Evolutionary conservation across 1,140 invertebrate species (phyloP).

Genomic region (Bombus soroeensis): DNA sequence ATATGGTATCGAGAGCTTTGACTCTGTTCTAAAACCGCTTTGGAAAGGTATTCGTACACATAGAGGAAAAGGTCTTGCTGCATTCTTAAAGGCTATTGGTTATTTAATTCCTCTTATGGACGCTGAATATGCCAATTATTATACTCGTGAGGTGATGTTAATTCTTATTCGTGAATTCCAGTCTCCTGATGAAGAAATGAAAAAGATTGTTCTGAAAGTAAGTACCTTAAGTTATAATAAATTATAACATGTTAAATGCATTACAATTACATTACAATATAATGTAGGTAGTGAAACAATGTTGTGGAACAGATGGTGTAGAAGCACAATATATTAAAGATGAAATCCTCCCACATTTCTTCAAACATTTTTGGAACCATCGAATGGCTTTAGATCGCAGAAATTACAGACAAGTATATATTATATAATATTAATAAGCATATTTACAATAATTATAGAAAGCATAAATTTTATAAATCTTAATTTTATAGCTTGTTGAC

Average conservation of each 20-base stretch:
- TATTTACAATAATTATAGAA: neutral
- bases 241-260: neutral
- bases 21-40: slow-evolving; percentile 98
- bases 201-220: slow-evolving; percentile 99
- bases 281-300: slow-evolving; percentile 98
- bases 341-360: slow-evolving; percentile 99
- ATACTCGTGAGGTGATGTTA: slow-evolving; percentile 99
- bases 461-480: slow-evolving; percentile 11
- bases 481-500: slow-evolving; percentile 91
- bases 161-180: slow-evolving; percentile 99
- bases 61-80: slow-evolving; percentile 98
- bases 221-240: slow-evolving; percentile 9
- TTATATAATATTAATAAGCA: neutral
- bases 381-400: slow-evolving; percentile 98
- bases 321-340: slow-evolving; percentile 99
- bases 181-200: slow-evolving; percentile 99
- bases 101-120: slow-evolving; percentile 99
- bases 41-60: slow-evolving; percentile 99
- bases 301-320: slow-evolving; percentile 99
- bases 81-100: slow-evolving; percentile 99
- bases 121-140: slow-evolving; percentile 99
- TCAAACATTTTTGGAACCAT: slow-evolving; percentile 99
- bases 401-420: slow-evolving; percentile 94
- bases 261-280: slow-evolving; percentile 60
- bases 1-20: slow-evolving; percentile 99